Evolutionary conservation across 2,113 vertebrate genomes (phyloP).

Genomic region (Ciconia boyciana): DNA sequence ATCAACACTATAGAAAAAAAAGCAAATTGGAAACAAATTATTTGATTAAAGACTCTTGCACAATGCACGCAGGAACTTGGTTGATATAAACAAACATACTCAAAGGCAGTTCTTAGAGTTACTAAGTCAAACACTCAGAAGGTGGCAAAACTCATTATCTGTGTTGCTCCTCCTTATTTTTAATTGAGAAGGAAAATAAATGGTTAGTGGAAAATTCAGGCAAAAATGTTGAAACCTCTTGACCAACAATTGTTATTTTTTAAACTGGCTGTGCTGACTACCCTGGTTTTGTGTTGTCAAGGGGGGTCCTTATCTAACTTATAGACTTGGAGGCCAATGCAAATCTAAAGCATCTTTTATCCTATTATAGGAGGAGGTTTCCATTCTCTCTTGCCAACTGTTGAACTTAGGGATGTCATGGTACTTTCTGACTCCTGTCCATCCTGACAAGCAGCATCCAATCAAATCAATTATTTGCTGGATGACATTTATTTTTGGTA

Average conservation of each 20-base stretch:
- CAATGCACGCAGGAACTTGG: neutral
- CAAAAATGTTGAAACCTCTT: neutral
- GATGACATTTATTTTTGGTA: slow-evolving; percentile 4
- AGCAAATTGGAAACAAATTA: neutral
- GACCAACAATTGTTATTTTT: neutral
- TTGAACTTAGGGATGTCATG: neutral
- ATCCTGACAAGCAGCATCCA: neutral
- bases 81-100: neutral
- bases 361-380: neutral
- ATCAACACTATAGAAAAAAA: neutral
- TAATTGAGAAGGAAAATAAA: neutral
- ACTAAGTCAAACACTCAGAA: neutral
- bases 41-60: neutral
- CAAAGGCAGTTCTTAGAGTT: neutral
- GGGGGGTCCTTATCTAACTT: neutral
- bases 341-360: neutral
- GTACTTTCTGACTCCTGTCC: neutral
- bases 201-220: neutral
- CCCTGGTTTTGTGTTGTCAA: neutral
- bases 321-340: neutral
- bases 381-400: neutral
- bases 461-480: neutral
- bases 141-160: neutral
- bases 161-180: neutral
- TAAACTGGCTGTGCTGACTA: neutral